Evolutionary conservation across 2,797 vertebrate species (phyloP).

Genomic region (Poecilia picta): DNA sequence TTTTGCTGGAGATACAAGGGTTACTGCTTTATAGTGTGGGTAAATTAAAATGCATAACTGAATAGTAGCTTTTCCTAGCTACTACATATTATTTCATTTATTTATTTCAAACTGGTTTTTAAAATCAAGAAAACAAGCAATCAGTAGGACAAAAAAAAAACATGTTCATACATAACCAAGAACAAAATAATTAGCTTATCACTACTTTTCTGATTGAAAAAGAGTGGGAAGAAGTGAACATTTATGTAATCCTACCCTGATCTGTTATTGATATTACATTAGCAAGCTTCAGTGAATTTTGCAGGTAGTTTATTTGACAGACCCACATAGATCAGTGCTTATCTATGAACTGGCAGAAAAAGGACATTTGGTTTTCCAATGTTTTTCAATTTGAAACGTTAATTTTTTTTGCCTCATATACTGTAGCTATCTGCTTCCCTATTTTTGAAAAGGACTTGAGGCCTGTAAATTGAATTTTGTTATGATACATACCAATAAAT

Average conservation of each 20-base stretch:
- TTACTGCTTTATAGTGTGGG: background rate
- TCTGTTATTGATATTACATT: background rate
- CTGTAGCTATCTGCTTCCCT: background rate
- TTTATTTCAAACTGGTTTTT: too few species aligned
- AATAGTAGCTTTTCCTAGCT: background rate
- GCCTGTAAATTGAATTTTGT: background rate
- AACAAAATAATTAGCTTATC: too few species aligned
- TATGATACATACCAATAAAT: constrained; percentile 83
- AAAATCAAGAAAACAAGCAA: too few species aligned
- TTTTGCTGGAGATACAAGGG: background rate
- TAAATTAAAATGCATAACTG: background rate
- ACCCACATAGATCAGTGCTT: background rate
- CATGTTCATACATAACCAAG: too few species aligned
- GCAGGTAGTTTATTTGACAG: background rate
- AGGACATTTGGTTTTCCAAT: background rate
- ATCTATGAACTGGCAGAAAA: background rate
- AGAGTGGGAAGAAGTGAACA: too few species aligned
- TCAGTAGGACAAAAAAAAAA: too few species aligned
- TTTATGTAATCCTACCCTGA: too few species aligned
- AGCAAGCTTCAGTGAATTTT: background rate
- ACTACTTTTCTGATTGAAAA: too few species aligned
- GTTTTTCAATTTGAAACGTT: background rate
- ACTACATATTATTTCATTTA: too few species aligned
- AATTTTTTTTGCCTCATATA: background rate
- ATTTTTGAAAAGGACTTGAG: background rate